Percentiles rank a stretch among this genome's conserved stretches.
phyloP scores from a whole-genome alignment of 2,888 invertebrate genomes.

The Acronicta leporina region DNA sequence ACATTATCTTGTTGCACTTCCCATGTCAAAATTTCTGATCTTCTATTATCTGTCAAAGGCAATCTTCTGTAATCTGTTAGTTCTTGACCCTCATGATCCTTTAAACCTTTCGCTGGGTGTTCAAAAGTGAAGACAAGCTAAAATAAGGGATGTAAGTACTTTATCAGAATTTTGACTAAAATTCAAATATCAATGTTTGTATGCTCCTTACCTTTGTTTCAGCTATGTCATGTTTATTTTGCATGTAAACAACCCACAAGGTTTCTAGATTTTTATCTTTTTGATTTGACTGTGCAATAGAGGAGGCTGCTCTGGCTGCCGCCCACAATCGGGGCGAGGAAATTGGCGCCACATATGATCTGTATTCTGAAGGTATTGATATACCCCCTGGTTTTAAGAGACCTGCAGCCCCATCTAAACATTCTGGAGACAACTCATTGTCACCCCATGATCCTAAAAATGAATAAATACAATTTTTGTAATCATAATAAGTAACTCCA shows the following conservation, averaged over 20 bases:
- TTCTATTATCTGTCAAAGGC: conserved; percentile 93
- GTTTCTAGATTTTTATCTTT: conserved; percentile 91
- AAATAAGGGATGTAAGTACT: conserved; percentile 10
- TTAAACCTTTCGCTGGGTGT: conserved; percentile 94
- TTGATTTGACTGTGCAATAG: conserved; percentile 59
- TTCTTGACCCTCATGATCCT: conserved; percentile 91
- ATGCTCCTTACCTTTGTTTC: conserved; percentile 88
- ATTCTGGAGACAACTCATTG: conserved; percentile 99
- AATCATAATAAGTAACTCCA: too few species aligned
- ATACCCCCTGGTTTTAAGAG: conserved; percentile 96
- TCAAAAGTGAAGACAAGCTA: conserved; percentile 95
- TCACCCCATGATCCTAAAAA: conserved; percentile 96
- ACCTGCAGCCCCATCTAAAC: conserved; percentile 97
- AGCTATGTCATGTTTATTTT: conserved; percentile 94
- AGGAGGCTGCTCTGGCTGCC: conserved; percentile 88
- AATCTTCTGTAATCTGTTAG: conserved; percentile 91
- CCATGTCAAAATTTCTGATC: conserved; percentile 92
- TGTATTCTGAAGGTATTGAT: conserved; percentile 96
- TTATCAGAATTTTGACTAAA: background rate
- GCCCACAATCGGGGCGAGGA: conserved; percentile 96
- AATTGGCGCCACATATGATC: conserved; percentile 97
- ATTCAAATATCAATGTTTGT: background rate
- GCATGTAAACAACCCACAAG: conserved; percentile 97
- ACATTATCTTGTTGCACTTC: conserved; percentile 92
- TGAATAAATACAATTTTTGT: background rate